These are phyloP conservation scores for Contarinia nasturtii DNA, from an alignment of 1,140 invertebrate species.

Conservation along the genomic window DNA sequence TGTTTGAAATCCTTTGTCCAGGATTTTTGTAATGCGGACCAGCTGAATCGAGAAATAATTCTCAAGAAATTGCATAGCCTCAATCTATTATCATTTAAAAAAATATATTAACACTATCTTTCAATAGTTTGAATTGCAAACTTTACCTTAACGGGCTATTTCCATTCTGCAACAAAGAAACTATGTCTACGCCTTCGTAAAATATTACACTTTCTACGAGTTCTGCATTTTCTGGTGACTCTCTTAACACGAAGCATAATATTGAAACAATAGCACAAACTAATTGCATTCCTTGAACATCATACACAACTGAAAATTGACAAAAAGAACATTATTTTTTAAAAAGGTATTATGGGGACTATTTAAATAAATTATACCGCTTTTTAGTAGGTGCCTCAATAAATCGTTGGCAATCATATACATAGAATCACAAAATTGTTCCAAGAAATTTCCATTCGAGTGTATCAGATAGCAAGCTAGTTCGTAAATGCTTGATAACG, in stretches of 20 bases:
- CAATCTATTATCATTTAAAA: background rate
- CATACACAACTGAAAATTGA: slow-evolving; percentile 35
- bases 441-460: slow-evolving; percentile 43
- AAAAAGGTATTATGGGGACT: no score
- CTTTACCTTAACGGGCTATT: slow-evolving; percentile 33
- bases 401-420: slow-evolving; percentile 36
- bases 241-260: slow-evolving; percentile 51
- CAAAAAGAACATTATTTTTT: slow-evolving; percentile 8
- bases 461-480: slow-evolving; percentile 53
- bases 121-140: background rate
- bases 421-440: slow-evolving; percentile 58
- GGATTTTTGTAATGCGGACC: slow-evolving; percentile 37
- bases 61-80: slow-evolving; percentile 45
- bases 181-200: slow-evolving; percentile 31
- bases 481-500: slow-evolving; percentile 43
- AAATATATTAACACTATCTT: background rate
- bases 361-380: slow-evolving; percentile 21
- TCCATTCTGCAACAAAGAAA: slow-evolving; percentile 35
- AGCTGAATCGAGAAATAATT: slow-evolving; percentile 41
- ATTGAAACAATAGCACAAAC: slow-evolving; percentile 40
- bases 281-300: slow-evolving; percentile 35
- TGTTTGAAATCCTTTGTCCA: slow-evolving; percentile 33
- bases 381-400: slow-evolving; percentile 29
- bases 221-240: slow-evolving; percentile 49
- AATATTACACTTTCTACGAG: slow-evolving; percentile 52